phyloP scores from a whole-genome alignment of 2,797 vertebrate species.

The Micrastur ruficollis region DNA sequence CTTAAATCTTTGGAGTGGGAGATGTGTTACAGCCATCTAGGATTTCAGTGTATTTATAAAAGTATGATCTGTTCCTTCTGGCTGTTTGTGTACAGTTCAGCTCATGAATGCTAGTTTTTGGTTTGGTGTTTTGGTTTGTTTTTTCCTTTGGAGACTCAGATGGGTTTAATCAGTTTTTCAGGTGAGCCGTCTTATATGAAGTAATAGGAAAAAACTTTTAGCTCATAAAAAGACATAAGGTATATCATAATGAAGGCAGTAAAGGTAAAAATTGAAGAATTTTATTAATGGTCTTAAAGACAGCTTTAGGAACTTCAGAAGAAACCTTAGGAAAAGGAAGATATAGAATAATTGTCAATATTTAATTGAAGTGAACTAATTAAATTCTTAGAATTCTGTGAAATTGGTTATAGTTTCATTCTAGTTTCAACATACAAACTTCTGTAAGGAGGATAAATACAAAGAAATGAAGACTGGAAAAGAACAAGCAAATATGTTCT shows the following conservation, averaged over 20 bases:
- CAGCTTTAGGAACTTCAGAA: not conserved
- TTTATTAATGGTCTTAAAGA: not conserved
- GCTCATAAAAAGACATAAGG: not conserved
- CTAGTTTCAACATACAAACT: not conserved
- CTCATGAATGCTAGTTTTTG: not conserved
- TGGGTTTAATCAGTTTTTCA: not conserved
- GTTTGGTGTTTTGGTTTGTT: not conserved
- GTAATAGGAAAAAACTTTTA: not conserved
- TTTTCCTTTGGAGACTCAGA: not conserved
- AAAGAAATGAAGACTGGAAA: not conserved
- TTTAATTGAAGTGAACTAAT: not conserved
- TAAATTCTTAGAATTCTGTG: not conserved
- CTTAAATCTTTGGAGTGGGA: not conserved
- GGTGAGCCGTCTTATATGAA: not conserved
- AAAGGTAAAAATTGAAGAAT: not conserved
- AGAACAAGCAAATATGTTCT: not conserved
- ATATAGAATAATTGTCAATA: not conserved
- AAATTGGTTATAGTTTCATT: not conserved
- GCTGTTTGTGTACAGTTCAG: not conserved
- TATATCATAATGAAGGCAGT: not conserved
- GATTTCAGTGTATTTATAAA: not conserved
- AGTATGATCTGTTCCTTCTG: not conserved
- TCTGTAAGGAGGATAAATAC: not conserved
- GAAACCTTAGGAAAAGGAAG: not conserved
- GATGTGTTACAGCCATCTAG: not conserved